Base-by-base conservation (phyloP, 1,140 invertebrate species). In the Scaptodrosophila lebanonensis region DNA sequence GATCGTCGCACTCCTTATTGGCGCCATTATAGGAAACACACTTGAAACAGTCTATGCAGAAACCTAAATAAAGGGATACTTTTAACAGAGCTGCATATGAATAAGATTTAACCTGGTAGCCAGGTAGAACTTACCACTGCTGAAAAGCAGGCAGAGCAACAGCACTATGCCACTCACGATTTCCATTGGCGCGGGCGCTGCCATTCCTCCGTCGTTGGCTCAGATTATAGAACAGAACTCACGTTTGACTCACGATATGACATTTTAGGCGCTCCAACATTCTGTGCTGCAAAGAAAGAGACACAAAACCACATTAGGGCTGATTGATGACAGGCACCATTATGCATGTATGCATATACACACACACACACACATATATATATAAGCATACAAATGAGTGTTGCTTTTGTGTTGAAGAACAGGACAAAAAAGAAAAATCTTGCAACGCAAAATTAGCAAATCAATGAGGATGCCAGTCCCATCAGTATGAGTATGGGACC, bases 1-100 rank as follows among this genome's bases (percentile, higher is more conserved):
- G 95, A 88, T 99, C 97, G 84, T 99, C 97, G 87, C 97, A 98
- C 1, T 93, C 91, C 54, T 91, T 91, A 85, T 97, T 97, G 70
- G 91, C 89, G 6, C 94, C 93, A 86, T 96, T 95, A 85, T 96
- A 91, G 1, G 97, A 98, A 9, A 96, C 94, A 85, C 97, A 99
- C 85, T 97, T 97, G 89, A 98, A 99, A 87, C 97, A 99, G 86
- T 98, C 97, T 79, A 99, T 96, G 27, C 90, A 89, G 25, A 86
- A 77, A 3, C 86, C 91, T 92, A 45, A 22, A 30, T 13, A 16
- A 30, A 18, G 8, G 25, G 25, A 44, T 44, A 9, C 25, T 4
- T 6, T 11, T 11, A 2, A 9, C 12, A 5, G 27, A 7, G 20
- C 39, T 13, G n/a, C 9, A 18, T 13, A 6, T 13, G 38, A 16